These are phyloP conservation scores for Tretioscincus oriximinensis DNA, from an alignment of 2,113 vertebrate genomes.

Conservation along the genomic window DNA sequence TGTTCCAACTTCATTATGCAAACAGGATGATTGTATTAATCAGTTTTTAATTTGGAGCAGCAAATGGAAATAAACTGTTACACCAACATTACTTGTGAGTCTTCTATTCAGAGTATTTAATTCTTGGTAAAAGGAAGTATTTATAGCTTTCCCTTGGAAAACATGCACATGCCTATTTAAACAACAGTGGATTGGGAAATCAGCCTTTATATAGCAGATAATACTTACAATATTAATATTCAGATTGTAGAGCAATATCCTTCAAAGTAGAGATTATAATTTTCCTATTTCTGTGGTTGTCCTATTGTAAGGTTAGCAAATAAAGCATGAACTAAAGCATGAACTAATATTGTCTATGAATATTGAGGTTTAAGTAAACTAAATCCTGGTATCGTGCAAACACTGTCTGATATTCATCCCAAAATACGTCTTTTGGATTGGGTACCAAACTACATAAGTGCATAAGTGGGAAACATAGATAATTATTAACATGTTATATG, in stretches of 20 bases:
- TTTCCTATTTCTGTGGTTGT: background rate
- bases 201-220: too few relatives aligned
- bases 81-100: background rate
- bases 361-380: too few relatives aligned
- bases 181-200: too few relatives aligned
- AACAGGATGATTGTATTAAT: constrained; percentile 1
- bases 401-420: too few relatives aligned
- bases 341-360: too few relatives aligned
- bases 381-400: too few relatives aligned
- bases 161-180: background rate
- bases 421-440: too few relatives aligned
- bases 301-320: too few relatives aligned
- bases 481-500: too few relatives aligned
- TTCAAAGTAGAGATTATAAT: background rate
- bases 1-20: constrained; percentile 24
- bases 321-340: too few relatives aligned
- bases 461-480: too few relatives aligned
- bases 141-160: background rate
- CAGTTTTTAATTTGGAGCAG: constrained; percentile 6
- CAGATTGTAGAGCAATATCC: background rate
- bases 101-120: background rate
- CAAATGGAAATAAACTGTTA: background rate
- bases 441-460: too few relatives aligned
- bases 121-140: background rate
- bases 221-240: background rate